Evolutionary conservation across 2,113 vertebrate species (phyloP), one percentile per base, ranked within the genome.

Genomic region (Oncorhynchus gorbuscha): DNA sequence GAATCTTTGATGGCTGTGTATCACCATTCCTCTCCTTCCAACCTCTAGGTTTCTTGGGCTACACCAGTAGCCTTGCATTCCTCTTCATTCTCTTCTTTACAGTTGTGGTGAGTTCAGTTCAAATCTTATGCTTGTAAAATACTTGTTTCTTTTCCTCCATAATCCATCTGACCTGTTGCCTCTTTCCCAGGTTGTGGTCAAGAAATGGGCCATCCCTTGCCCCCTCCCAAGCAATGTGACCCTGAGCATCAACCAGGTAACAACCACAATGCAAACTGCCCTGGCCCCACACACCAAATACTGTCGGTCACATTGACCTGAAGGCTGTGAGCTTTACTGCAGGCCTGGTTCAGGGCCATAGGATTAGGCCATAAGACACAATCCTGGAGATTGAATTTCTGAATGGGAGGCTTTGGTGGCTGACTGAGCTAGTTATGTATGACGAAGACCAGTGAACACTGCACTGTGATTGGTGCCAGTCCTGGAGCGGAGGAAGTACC

Each of bases 191-290:
- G 64, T 97, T 79, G 80, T 97, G 58, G 84, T 99, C 48, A 98
- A 98, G 90, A 98, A 97, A 73, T 97, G 96, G 96, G 94, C 92
- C 3, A 92, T 99, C 78, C 96, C 96, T 35, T 99, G 98, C 84
- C 98, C 97, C 18, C 90, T 98, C 58, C 94, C 94, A 74, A 78
- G 89, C 64, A 95, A 92, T 35, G 74, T 84, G 22, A 89, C 91
- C 0, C 20, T 45, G 39, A 45, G 39, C 39, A 45, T 86, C 72
- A 75, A 75, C 28, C 77, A 87, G 86, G 83, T 89, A 85, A 84
- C 30, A 49, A 32, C 51, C 59, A 22, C 7, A 16, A 24, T 22
- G 22, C n/a, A 9, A 62, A 62, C 59, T 22, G n/a, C 59, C 59
- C 16, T 22, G 6, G 5, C 5, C 20, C 0, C 62, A 66, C 13